Evolutionary conservation across 2,888 invertebrate genomes (phyloP).

Genomic region (Stegana nigrithorax): DNA sequence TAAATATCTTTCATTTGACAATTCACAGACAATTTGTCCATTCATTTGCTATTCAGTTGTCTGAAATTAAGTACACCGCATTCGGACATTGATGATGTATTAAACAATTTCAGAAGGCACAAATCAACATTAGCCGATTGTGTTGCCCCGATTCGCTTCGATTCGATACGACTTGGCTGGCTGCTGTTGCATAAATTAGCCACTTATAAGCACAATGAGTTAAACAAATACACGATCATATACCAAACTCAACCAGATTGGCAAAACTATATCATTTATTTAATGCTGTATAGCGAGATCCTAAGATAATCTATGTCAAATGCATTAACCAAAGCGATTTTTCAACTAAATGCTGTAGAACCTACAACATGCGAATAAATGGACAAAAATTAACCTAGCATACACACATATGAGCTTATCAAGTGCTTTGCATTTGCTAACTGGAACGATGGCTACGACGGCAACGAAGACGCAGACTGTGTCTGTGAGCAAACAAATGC

Average conservation of each 20-base stretch:
- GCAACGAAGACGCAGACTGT: slow-evolving; percentile 38
- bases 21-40: slow-evolving; percentile 44
- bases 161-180: no score
- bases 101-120: no score
- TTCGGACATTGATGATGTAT: no score
- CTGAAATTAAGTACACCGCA: slow-evolving; percentile 34
- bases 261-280: no score
- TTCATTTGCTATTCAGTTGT: slow-evolving; percentile 34
- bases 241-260: no score
- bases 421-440: slow-evolving; percentile 18
- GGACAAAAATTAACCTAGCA: not conserved
- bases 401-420: slow-evolving; percentile 28
- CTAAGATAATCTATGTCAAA: no score
- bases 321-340: slow-evolving; percentile 44
- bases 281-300: no score
- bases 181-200: no score
- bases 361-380: not conserved
- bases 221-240: no score
- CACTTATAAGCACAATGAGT: no score
- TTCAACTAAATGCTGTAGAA: slow-evolving; percentile 46
- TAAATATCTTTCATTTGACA: slow-evolving; percentile 32
- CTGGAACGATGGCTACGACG: slow-evolving; percentile 27
- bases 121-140: no score
- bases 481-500: slow-evolving; percentile 67
- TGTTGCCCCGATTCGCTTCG: no score